Conservation (phyloP, 2,797 vertebrate genomes). For the Spheniscus humboldti region DNA sequence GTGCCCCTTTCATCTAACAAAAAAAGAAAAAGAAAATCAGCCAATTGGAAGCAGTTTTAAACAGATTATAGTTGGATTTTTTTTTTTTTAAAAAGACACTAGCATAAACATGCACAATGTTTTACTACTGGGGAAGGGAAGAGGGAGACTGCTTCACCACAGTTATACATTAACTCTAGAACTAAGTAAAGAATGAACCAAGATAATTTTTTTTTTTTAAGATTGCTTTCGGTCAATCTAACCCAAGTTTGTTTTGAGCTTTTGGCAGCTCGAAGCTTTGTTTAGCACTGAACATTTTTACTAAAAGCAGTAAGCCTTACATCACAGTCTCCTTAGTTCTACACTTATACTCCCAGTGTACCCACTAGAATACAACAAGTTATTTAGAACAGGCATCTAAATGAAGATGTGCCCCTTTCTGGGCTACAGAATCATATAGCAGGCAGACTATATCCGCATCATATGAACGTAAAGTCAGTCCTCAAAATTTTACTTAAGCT, state of each 20-base stretch:
- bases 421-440: background rate
- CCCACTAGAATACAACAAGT: background rate
- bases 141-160: background rate
- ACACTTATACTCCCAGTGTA: background rate
- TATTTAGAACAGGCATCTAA: background rate
- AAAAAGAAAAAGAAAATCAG: slow-evolving; percentile 60
- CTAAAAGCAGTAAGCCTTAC: background rate
- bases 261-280: background rate
- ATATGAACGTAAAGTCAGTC: background rate
- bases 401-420: background rate
- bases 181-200: background rate
- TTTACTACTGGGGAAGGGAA: slow-evolving; percentile 17
- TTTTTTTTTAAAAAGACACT: background rate
- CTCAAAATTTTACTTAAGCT: background rate
- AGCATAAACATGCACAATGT: slow-evolving; percentile 30
- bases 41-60: slow-evolving; percentile 50
- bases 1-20: slow-evolving; percentile 92
- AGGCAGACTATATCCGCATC: background rate
- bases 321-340: background rate
- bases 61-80: background rate
- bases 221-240: background rate
- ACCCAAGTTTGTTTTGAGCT: background rate
- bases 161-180: slow-evolving; percentile 19
- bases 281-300: background rate
- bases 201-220: background rate